These are phyloP conservation scores for Odontomachus brunneus DNA, from an alignment of 1,140 invertebrate genomes.

Conservation along the genomic window DNA sequence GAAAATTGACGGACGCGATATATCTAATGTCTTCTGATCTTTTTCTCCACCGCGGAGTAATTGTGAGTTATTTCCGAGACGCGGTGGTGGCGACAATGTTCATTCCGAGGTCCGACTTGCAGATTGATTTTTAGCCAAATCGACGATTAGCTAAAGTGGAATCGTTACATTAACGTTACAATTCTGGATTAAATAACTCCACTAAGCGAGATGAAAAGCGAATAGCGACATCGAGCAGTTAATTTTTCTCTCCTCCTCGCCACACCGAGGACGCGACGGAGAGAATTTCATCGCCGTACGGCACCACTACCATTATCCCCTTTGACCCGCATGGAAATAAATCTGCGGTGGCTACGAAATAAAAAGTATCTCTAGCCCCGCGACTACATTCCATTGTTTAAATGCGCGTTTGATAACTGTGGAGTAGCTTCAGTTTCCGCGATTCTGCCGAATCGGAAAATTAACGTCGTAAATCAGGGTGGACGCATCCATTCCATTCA, in stretches of 20 bases:
- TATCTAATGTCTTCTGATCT: not conserved
- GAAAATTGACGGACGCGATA: not conserved
- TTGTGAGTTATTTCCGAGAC: not conserved
- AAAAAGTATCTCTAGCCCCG: not conserved
- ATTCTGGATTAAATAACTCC: no score
- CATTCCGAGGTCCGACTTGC: no score
- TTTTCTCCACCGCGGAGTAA: not conserved
- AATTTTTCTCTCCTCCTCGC: no score
- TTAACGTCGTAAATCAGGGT: conserved; percentile 7
- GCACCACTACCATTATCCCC: not conserved
- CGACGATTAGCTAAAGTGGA: no score
- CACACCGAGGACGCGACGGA: no score
- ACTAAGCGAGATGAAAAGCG: no score
- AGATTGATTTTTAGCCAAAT: no score
- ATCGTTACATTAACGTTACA: no score
- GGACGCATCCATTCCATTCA: conserved; percentile 3
- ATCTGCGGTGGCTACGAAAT: not conserved
- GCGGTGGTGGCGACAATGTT: no score
- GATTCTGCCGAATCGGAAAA: conserved; percentile 12
- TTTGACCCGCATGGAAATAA: not conserved
- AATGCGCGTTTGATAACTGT: conserved; percentile 10
- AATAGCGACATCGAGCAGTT: no score
- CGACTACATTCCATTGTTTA: not conserved
- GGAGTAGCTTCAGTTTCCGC: not conserved
- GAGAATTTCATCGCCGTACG: no score